Evolutionary conservation across 2,797 vertebrate species (phyloP), one percentile per base, ranked within the genome.

Genomic region (Syndactyla subalaris): DNA sequence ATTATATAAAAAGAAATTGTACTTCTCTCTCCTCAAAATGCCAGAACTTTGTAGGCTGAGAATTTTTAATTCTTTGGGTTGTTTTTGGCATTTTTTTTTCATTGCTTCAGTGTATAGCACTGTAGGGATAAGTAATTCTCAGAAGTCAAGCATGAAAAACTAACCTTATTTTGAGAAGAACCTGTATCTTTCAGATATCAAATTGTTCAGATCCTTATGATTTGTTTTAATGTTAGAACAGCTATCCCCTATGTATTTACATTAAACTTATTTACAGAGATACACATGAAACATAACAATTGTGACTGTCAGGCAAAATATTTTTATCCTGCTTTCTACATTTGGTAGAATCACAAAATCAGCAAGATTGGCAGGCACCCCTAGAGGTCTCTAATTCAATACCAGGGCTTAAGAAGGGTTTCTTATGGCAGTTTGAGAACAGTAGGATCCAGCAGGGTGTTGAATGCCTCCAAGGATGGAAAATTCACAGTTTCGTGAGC

Each of bases 341-440:
- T 5, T 54, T 59, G 13, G 55, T 3, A 59, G 20, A 75, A 59
- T 29, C 29, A 70, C 2, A 48, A 73, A 77, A 57, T 32, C 29
- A 68, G 26, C 13, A 36, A 34, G n/a, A 49, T 8, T 76, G 17
- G 2, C 29, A 49, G 20, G 4, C 7, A 26, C 0, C 3, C 6
- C 4, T 41, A 3, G 1, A 75, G 22, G 20, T 39, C 21, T 63
- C 5, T 62, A 55, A 5, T 10, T 15, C 14, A 55, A 14, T 2
- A 3, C 4, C 10, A 36, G 10, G 11, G 9, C 7, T 67, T 26
- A 55, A 36, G 7, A 10, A 6, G 2, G 9, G 1, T 30, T 0
- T 43, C 19, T 14, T 24, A 30, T 1, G 1, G 3, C 19, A 55
- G 13, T 48, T 26, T 70, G 15, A 7, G 65, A n/a, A 51, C 12